Base-by-base conservation (phyloP, 2,888 invertebrate species). In the Dynastes tityus region DNA sequence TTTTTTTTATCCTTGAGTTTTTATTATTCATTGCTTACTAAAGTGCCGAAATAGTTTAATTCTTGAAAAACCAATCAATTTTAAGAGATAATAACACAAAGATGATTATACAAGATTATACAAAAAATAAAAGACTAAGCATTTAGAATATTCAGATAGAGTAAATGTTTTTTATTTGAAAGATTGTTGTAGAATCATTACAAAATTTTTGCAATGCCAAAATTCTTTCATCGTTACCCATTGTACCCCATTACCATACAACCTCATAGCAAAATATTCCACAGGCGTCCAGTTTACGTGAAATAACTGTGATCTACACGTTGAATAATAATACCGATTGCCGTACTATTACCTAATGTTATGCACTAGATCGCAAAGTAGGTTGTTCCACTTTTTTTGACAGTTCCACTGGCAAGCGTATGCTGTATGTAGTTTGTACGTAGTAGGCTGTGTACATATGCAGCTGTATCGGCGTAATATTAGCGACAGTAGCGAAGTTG, bases 371-470 rank as follows among this genome's bases (percentile, higher is more conserved):
- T 73, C 65, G 76, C 49, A n/a, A 76, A 67, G 67, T 76, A 67
- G 76, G 76, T 53, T 76, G 76, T 73, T 61, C 73, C 58, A 73
- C 73, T 73, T 73, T 73, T 71, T 73, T 68, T 68, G 68, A 51
- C 68, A 68, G 11, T 27, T 27, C 27, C 8, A 22, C 16, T 22
- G 22, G 16, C 16, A 58, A 58, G 49, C 68, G 37, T n/a, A 22
- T 22, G 55, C n/a, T 22, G 55, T 4, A 16, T 6, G 55, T 8
- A 13, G 16, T 22, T 16, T 11, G 13, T 2, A 55, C n/a, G n/a
- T 55, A 22, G 13, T 55, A 6, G 29, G 8, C 29, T 27, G 32
- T 6, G 61, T 32, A 32, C 32, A 3, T 32, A 32, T 9, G 37
- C 32, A 27, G 13, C 29, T 11, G 29, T 27, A 5, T 29, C 63